Base-by-base conservation (phyloP, 2,888 invertebrate genomes). In the Iphiclides podalirius region DNA sequence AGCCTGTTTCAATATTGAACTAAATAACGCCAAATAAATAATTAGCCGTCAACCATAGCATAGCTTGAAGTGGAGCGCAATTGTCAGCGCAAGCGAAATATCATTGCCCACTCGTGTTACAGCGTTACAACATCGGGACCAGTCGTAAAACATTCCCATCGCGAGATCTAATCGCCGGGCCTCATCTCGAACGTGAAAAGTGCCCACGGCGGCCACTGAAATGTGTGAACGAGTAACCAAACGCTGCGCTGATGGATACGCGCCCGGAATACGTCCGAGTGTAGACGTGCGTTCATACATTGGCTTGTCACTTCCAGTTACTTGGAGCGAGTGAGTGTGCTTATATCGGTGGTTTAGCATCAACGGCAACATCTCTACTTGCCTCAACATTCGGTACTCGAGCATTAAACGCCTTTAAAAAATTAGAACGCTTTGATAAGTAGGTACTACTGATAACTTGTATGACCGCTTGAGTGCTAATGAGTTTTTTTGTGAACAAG, bases 121-220 rank as follows among this genome's bases (percentile, higher is more conserved):
- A 49, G 37, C 38, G 49, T 54, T 57, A 53, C 57, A 53, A 55
- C 58, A 57, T 58, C 52, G 48, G 53, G 53, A 53, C 54, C 54
- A 53, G 55, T 60, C 59, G 54, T 58, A 58, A 58, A 56, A 54
- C 52, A 47, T 43, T 47, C 48, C 44, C 52, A 53, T 56, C 52
- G 43, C 55, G 52, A 49, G 51, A 55, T 56, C 55, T 57, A 57
- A 62, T 62, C 60, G 52, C 39, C 52, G 50, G 52, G 54, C 55
- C 47, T 42, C 52, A 60, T 59, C 60, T 61, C 52, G 46, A 26
- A 8, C 3, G 20, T 49, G 35, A 50, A 53, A 62, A 61, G 48
- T 33, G 28, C 55, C 34, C n/a, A n/a, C n/a, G n/a, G n/a, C 50
- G 48, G 40, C 45, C 49, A 51, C 45, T 34, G 45, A 52, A 54